Conservation (phyloP, 2,113 vertebrate genomes). For the Andinoacara biseriatus region DNA sequence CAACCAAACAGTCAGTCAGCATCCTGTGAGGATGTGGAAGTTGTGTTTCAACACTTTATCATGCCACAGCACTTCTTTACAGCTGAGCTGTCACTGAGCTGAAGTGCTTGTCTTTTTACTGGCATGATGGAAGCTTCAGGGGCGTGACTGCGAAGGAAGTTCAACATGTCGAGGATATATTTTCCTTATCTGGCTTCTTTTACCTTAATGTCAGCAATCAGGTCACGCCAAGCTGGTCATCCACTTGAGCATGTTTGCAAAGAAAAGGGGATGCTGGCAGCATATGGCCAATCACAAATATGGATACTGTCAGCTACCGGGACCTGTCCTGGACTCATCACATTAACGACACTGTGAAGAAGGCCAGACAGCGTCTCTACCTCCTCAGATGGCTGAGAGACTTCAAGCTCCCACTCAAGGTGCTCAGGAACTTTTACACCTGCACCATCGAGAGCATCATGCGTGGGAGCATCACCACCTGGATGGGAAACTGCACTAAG, state of each 20-base stretch:
- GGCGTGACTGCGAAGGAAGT: not conserved
- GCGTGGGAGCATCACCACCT: too few species aligned
- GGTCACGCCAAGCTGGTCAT: not conserved
- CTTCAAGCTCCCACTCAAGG: too few species aligned
- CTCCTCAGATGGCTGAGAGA: too few species aligned
- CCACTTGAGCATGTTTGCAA: not conserved
- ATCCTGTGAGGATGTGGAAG: not conserved
- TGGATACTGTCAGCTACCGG: not conserved
- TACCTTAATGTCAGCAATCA: not conserved
- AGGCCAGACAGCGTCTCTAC: too few species aligned
- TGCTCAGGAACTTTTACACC: too few species aligned
- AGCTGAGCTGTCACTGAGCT: not conserved
- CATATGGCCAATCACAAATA: not conserved
- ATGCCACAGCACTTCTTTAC: not conserved
- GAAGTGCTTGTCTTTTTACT: not conserved
- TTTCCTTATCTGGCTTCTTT: not conserved
- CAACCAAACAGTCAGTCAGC: not conserved
- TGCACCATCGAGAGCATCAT: too few species aligned
- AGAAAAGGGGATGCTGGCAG: not conserved
- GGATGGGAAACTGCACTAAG: too few species aligned
- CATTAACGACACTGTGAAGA: too few species aligned
- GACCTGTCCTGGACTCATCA: too few species aligned
- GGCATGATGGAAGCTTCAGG: not conserved
- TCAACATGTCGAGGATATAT: not conserved
- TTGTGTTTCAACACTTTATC: not conserved